phyloP scores from a whole-genome alignment of 2,797 vertebrate species.

The Hozukius guyotensis region DNA sequence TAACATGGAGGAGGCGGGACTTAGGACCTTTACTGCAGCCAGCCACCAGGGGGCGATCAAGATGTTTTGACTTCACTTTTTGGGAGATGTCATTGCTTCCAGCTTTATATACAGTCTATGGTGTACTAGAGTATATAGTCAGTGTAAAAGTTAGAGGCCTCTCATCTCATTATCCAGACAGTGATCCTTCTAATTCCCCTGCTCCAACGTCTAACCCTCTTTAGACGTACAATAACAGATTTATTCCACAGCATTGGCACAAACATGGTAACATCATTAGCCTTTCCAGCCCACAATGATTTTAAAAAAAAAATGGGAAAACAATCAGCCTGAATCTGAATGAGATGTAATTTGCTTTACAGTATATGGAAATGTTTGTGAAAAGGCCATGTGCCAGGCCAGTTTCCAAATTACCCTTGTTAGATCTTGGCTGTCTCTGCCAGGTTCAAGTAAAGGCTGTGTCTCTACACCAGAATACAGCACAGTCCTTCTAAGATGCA shows the following conservation, averaged over 20 bases:
- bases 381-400: background rate
- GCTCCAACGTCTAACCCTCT: background rate
- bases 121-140: background rate
- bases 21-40: too few relatives aligned
- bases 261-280: background rate
- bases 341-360: conserved; percentile 7
- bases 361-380: background rate
- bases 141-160: background rate
- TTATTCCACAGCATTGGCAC: background rate
- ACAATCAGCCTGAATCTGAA: background rate
- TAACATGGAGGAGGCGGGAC: too few relatives aligned
- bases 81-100: too few relatives aligned
- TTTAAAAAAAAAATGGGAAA: background rate
- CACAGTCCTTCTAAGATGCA: background rate
- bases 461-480: background rate
- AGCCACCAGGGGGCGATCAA: too few relatives aligned
- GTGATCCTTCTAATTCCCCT: background rate
- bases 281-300: background rate
- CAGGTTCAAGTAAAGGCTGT: background rate
- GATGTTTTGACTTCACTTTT: too few relatives aligned
- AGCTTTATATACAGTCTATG: too few relatives aligned
- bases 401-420: background rate
- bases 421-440: background rate
- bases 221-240: background rate
- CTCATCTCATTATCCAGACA: background rate